Percentiles rank a stretch among this genome's conserved stretches.
These are phyloP conservation scores for Rhodinocichla rosea DNA, from an alignment of 2,113 vertebrate genomes.

Conservation along the genomic window DNA sequence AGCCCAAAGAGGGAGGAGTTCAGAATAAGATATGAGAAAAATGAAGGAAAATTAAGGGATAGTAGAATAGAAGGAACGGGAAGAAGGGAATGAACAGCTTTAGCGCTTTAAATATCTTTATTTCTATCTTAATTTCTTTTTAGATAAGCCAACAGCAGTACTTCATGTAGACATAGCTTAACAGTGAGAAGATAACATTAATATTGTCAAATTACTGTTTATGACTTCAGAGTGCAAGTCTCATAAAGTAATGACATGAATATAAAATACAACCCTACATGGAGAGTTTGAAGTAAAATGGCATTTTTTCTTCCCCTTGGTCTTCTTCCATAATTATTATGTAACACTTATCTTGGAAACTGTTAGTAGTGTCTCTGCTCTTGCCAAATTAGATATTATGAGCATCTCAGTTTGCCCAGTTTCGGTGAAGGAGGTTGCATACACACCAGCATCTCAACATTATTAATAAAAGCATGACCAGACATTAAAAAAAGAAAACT, in stretches of 20 bases:
- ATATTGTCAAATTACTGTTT: slow-evolving; percentile 6
- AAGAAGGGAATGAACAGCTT: background rate
- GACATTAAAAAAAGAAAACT: background rate
- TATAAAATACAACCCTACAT: background rate
- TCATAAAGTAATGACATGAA: background rate
- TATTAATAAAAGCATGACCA: background rate
- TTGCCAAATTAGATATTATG: background rate
- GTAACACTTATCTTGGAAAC: background rate
- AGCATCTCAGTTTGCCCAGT: background rate
- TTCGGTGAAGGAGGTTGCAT: background rate
- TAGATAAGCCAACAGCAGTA: background rate
- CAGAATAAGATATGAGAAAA: background rate
- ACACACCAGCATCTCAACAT: background rate
- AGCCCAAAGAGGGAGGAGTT: background rate
- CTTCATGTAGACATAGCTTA: background rate
- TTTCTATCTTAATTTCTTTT: background rate
- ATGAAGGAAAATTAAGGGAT: background rate
- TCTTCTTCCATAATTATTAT: background rate
- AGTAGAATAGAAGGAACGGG: background rate
- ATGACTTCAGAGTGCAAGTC: background rate
- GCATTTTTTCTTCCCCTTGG: background rate
- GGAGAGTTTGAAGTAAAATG: background rate
- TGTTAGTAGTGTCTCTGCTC: background rate
- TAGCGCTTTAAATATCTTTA: background rate
- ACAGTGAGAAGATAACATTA: background rate